Base-by-base conservation (phyloP, 1,140 invertebrate species). In the Caerostris extrusa region DNA sequence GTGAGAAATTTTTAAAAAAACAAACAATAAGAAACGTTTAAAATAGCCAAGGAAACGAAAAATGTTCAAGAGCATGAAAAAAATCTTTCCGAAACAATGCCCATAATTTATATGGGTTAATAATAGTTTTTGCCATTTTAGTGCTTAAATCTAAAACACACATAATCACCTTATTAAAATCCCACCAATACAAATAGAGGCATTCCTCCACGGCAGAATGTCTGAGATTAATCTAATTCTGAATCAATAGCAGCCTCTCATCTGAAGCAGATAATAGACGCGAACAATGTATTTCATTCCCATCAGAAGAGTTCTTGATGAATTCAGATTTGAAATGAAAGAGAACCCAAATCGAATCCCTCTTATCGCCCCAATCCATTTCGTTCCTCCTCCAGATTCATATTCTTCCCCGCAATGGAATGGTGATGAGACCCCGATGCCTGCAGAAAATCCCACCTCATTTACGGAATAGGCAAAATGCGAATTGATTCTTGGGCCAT, bases 271-370 rank as follows among this genome's bases (percentile, higher is more conserved):
- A 50, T 77, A 77, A 77, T 77, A 77, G 14, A 12, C 14, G 71
- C 7, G 71, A 34, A 77, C 71, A 67, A 67, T 67, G 61, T 12
- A 67, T 67, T 67, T n/a, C 61, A 77, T 50, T 50, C 71, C 12
- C 34, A 12, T 50, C 71, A 19, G 53, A 77, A 77, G 71, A 34
- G 71, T 50, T 77, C 71, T 77, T 50, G 53, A 34, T 34, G 71
- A 77, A 77, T 77, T 77, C 50, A 77, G 71, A 77, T 77, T 53
- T 77, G 71, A 34, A 77, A 77, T 77, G 53, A 77, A 77, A 34
- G 71, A 77, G 34, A 50, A 77, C 71, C 34, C 71, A 77, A 77
- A 77, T 77, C 71, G 53, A 77, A 77, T 77, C 71, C 71, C 34
- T n/a, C 17, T 17, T n/a, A 57, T 57, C 82, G 17, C 55, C 57